Base-by-base conservation (phyloP, 2,113 vertebrate genomes). In the Cavia porcellus region DNA sequence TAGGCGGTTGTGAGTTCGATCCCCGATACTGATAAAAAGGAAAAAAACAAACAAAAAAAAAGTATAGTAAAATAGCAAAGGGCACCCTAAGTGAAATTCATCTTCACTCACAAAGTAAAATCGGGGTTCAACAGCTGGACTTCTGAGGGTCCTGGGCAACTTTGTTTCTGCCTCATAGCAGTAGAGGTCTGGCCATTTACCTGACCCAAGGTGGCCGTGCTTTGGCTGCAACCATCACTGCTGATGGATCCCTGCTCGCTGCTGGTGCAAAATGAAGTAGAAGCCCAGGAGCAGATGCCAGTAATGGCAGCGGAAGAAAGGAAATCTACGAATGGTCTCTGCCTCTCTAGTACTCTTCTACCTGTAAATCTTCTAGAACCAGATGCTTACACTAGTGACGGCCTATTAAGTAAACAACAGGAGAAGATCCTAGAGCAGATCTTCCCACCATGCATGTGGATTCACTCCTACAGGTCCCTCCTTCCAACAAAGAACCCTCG, bases 341-440 rank as follows among this genome's bases (percentile, higher is more conserved):
- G 88, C 96, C 92, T 97, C 94, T 75, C 82, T 22, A 77, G 96
- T 92, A 66, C 82, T 61, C 86, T 89, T 80, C 88, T 20, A 77
- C 84, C 75, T 50, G 15, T 42, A 96, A 82, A 35, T 94, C 47
- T 89, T 89, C 47, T 79, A 90, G 77, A 94, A 59, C 13, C 66
- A 83, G 47, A 66, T 74, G 12, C 45, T 96, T 86, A n/a, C 24
- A 25, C 42, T 86, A 95, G 92, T 57, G 92, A 95, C 81, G 3
- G 2, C 8, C 90, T 79, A 38, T 74, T 82, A 97, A 82, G 90
- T 59, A 86, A 59, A 94, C 68, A 59, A 38, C 92, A 96, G 68
- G 24, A 64, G 90, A 96, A 66, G 89, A 12, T 30, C 55, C 12
- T 74, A 84, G 7, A 82, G 88, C 42, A 19, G 32, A 30, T 2